Base-by-base conservation (phyloP, 2,888 invertebrate genomes). In the Nomada ruficornis region DNA sequence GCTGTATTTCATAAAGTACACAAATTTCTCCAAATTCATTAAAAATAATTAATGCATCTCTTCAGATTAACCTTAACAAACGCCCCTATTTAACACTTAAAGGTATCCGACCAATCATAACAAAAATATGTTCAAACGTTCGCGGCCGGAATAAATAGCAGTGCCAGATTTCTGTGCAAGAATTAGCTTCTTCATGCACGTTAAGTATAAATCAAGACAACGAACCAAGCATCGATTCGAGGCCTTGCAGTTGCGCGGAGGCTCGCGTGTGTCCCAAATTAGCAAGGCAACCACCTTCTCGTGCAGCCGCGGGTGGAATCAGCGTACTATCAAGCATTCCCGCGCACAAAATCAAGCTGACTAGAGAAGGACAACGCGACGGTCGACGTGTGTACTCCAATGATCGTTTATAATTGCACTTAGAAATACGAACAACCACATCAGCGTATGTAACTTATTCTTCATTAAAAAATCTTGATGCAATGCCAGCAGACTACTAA, bases 151-250 rank as follows among this genome's bases (percentile, higher is more conserved):
- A 80, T 63, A 84, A 85, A 80, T 80, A 54, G n/a, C 7, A 7
- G 13, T 20, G 29, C n/a, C 20, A 44, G 54, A 59, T 54, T 74
- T 20, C 60, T 55, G 18, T 23, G 73, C 77, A 81, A 83, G 85
- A 87, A 88, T 88, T 88, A 88, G 75, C 50, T 71, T 57, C 69
- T 60, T 50, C 79, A 72, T 63, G 86, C 78, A 59, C 70, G 76
- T 77, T 77, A 80, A 82, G 84, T 83, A 88, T 85, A 88, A 88
- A 82, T 88, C 89, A 88, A 86, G 87, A 86, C 88, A 89, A 83
- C 80, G 79, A 86, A 78, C 83, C 85, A 80, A 77, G 85, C 86
- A 88, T 86, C 88, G 88, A 89, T 88, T 89, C 79, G 44, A 75
- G 77, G 60, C 36, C 60, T 13, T 15, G 4, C 36, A 36, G 15